Evolutionary conservation across 2,113 vertebrate species (phyloP).

Genomic region (Dermatemys mawii): DNA sequence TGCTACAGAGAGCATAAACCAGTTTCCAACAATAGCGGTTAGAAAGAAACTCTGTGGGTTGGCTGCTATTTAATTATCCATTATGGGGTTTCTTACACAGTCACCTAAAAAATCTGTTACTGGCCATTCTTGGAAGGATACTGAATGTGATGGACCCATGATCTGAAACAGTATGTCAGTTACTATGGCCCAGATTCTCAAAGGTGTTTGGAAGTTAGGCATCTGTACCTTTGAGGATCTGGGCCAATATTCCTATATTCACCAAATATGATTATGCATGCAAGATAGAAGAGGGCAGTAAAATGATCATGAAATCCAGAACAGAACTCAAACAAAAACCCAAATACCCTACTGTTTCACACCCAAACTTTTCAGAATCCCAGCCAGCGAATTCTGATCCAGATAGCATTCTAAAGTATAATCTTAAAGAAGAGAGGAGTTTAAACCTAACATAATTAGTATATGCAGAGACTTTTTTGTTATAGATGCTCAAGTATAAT

Average conservation of each 20-base stretch:
- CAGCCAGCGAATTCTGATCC: constrained; percentile 28
- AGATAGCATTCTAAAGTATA: constrained; percentile 43
- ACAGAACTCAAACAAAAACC: constrained; percentile 41
- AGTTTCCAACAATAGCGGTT: not conserved
- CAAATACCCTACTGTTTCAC: constrained; percentile 54
- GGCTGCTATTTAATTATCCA: accelerated
- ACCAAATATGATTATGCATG: constrained; percentile 36
- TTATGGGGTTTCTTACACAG: not conserved
- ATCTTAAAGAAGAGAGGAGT: constrained; percentile 26
- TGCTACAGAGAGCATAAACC: not conserved
- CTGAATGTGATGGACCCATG: not conserved
- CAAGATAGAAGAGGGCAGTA: constrained; percentile 36
- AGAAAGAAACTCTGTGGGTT: not conserved
- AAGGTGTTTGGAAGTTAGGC: not conserved
- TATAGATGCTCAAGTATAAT: constrained; percentile 68
- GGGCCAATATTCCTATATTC: constrained; percentile 30
- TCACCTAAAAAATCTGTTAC: not conserved
- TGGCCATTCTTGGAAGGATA: not conserved
- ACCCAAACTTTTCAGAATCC: constrained; percentile 38
- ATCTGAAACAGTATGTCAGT: not conserved
- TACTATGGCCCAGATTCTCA: constrained; percentile 7
- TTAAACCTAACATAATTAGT: constrained; percentile 74
- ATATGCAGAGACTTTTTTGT: constrained; percentile 66
- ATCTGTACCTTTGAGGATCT: not conserved
- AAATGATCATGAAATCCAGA: not conserved